Percentiles rank a stretch among this genome's conserved stretches.
Evolutionary conservation across 1,140 invertebrate genomes (phyloP).

Genomic region (Platyscapa corneri): DNA sequence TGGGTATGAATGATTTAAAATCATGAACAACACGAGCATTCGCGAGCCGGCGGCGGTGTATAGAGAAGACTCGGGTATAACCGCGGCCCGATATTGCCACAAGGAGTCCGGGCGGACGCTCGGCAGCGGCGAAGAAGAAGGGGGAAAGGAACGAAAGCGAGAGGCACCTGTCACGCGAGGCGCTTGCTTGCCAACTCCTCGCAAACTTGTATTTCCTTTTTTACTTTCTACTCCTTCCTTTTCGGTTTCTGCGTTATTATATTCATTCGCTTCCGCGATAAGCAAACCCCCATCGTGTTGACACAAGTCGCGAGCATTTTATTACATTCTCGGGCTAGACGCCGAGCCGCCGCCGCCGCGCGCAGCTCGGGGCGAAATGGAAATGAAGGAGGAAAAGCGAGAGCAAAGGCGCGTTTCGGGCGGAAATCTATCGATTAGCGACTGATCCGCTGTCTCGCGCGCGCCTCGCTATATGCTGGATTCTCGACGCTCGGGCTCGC

Average conservation of each 20-base stretch:
- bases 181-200: not conserved
- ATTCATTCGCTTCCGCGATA: not conserved
- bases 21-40: not conserved
- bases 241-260: not conserved
- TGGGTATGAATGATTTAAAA: not conserved
- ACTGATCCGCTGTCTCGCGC: not conserved
- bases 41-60: too few species aligned
- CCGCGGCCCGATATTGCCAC: too few species aligned
- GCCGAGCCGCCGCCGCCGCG: too few species aligned
- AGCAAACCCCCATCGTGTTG: not conserved
- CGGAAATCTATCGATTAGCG: not conserved
- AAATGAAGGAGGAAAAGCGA: not conserved
- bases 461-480: not conserved
- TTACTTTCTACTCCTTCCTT: constrained; percentile 33
- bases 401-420: not conserved
- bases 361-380: not conserved
- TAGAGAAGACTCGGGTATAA: too few species aligned
- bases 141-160: not conserved
- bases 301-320: not conserved
- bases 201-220: constrained; percentile 6
- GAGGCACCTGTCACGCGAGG: constrained; percentile 40
- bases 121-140: not conserved
- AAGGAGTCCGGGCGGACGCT: not conserved
- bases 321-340: too few species aligned
- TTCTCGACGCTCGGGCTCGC: too few species aligned